Evolutionary conservation across 2,888 invertebrate species (phyloP).

Genomic region (Morpho helenor): DNA sequence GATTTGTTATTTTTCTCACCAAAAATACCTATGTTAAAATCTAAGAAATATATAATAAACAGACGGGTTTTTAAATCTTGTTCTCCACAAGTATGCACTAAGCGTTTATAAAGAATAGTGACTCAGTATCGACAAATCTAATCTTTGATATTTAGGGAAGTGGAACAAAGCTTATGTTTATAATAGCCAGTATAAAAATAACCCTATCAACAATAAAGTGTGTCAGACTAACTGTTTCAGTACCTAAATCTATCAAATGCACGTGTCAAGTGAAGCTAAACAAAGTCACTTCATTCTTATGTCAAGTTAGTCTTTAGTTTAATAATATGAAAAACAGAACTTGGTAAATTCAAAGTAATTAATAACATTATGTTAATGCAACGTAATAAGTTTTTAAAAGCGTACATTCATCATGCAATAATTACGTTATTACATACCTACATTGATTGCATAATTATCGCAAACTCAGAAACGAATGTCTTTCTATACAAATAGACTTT

Average conservation of each 20-base stretch:
- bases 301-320: no score
- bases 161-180: constrained; percentile 13
- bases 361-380: no score
- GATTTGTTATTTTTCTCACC: no score
- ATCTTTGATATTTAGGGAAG: constrained; percentile 13
- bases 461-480: constrained; percentile 1
- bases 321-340: no score
- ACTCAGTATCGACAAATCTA: constrained; percentile 15
- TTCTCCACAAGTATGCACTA: constrained; percentile 5
- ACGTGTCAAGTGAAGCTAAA: neutral
- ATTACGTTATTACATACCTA: neutral
- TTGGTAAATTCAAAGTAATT: no score
- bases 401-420: constrained; percentile 1
- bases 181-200: constrained; percentile 2
- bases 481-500: constrained; percentile 3
- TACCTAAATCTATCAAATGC: neutral
- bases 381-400: neutral
- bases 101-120: constrained; percentile 6
- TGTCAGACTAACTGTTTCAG: neutral
- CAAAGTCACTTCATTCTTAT: neutral
- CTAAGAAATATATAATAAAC: constrained; percentile 9
- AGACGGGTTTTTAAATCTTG: constrained; percentile 1
- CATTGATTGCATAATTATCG: constrained; percentile 6
- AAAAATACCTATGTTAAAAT: neutral
- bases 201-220: neutral